Conservation (phyloP, 2,888 invertebrate genomes). For the Callyntrura guangdongensis region DNA sequence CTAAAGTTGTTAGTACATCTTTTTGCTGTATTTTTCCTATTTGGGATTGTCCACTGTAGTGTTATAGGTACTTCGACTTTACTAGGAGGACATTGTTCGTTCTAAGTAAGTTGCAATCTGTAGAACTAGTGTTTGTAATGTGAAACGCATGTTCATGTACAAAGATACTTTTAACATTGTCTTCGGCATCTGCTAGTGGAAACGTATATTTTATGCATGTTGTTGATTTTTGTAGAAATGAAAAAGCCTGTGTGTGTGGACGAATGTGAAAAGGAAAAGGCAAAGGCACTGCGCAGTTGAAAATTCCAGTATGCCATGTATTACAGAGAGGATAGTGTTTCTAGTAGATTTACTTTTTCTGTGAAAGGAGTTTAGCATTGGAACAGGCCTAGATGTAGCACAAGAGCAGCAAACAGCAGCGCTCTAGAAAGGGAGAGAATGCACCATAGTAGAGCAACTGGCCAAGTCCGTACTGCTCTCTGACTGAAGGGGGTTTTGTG, state of each 20-base stretch:
- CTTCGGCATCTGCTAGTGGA: constrained; percentile 56
- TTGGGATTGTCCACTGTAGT: background rate
- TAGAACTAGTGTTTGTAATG: constrained; percentile 2
- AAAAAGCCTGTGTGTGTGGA: constrained; percentile 48
- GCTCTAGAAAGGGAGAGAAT: constrained; percentile 33
- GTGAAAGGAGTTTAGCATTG: constrained; percentile 35
- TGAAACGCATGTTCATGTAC: constrained; percentile 56
- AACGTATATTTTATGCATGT: constrained; percentile 53
- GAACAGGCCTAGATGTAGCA: constrained; percentile 31
- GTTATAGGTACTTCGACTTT: background rate
- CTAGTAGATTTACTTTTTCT: constrained; percentile 50
- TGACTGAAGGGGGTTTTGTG: constrained; percentile 41
- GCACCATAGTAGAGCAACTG: constrained; percentile 50
- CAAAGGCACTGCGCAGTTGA: constrained; percentile 71
- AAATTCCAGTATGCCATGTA: constrained; percentile 62
- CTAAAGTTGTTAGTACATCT: constrained; percentile 4
- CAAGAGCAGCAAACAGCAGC: background rate
- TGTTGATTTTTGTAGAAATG: constrained; percentile 55
- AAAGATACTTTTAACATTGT: constrained; percentile 68
- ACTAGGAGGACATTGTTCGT: constrained; percentile 13
- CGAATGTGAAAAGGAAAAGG: constrained; percentile 20
- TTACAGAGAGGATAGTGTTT: constrained; percentile 69
- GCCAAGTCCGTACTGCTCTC: constrained; percentile 45
- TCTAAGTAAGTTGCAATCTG: constrained; percentile 18
- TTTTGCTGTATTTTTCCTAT: background rate